Evolutionary conservation across 1,140 invertebrate species (phyloP).

Genomic region (Drosophila navojoa): DNA sequence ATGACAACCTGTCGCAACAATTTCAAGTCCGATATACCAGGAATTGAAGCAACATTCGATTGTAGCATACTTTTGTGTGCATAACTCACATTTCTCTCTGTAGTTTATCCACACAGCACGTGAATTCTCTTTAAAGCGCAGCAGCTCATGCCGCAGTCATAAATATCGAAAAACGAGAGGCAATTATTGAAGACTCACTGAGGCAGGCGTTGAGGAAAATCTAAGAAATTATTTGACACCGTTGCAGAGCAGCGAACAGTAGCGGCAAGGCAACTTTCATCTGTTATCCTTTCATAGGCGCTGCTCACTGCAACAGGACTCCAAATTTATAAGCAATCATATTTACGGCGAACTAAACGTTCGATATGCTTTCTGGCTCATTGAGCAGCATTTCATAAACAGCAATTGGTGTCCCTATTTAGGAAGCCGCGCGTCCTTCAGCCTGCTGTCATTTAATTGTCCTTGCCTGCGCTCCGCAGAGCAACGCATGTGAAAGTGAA

Average conservation of each 20-base stretch:
- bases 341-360: conserved; percentile 53
- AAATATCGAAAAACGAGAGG: conserved; percentile 45
- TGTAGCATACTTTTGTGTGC: conserved; percentile 20
- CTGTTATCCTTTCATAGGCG: conserved; percentile 40
- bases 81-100: neutral
- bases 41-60: neutral
- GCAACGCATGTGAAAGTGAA: conserved; percentile 66
- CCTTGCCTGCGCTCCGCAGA: conserved; percentile 17
- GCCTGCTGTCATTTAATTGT: conserved; percentile 65
- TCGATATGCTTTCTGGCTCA: conserved; percentile 69
- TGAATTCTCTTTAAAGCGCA: conserved; percentile 16
- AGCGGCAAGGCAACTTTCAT: conserved; percentile 70
- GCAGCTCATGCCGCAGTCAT: conserved; percentile 30
- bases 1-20: too few species aligned
- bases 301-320: conserved; percentile 41
- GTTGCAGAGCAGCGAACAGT: conserved; percentile 26
- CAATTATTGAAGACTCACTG: conserved; percentile 34
- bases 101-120: conserved; percentile 19
- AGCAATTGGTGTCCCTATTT: conserved; percentile 51
- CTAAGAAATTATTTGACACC: conserved; percentile 71
- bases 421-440: conserved; percentile 27
- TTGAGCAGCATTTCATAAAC: conserved; percentile 64
- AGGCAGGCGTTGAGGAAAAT: conserved; percentile 46
- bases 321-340: conserved; percentile 77
- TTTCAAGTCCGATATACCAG: neutral